Conservation (phyloP, 1,140 invertebrate species). For the Diplogasteroides magnus region DNA sequence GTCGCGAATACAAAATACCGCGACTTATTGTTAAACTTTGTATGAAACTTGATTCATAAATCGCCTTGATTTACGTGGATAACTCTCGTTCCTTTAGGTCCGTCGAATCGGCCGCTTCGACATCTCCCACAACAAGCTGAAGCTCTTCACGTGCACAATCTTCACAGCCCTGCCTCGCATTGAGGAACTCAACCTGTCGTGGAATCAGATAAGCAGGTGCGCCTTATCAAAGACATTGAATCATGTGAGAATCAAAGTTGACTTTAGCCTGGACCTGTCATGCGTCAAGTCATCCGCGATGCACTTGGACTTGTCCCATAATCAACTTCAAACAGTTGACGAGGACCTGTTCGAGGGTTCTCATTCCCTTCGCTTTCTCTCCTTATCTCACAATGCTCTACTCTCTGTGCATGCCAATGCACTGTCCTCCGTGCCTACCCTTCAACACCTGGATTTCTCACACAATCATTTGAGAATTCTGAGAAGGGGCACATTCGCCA, state of each 20-base stretch:
- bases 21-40: too few relatives aligned
- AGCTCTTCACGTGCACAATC: background rate
- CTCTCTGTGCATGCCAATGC: constrained; percentile 19
- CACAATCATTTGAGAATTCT: constrained; percentile 21
- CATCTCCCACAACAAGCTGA: constrained; percentile 6
- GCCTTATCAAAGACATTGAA: constrained; percentile 10
- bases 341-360: constrained; percentile 14
- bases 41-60: too few relatives aligned
- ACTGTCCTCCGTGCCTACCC: constrained; percentile 3
- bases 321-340: constrained; percentile 18
- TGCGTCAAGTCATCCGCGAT: constrained; percentile 12
- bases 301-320: constrained; percentile 16
- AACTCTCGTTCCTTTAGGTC: too few relatives aligned
- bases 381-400: constrained; percentile 21
- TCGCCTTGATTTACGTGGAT: too few relatives aligned
- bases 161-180: constrained; percentile 10
- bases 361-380: constrained; percentile 13
- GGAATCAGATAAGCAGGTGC: constrained; percentile 14
- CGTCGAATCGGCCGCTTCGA: background rate
- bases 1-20: background rate
- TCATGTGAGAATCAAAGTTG: constrained; percentile 5
- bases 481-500: constrained; percentile 22
- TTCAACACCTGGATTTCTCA: constrained; percentile 16
- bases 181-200: constrained; percentile 15
- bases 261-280: constrained; percentile 22